Evolutionary conservation across 1,140 invertebrate species (phyloP).

Genomic region (Drosophila eugracilis): DNA sequence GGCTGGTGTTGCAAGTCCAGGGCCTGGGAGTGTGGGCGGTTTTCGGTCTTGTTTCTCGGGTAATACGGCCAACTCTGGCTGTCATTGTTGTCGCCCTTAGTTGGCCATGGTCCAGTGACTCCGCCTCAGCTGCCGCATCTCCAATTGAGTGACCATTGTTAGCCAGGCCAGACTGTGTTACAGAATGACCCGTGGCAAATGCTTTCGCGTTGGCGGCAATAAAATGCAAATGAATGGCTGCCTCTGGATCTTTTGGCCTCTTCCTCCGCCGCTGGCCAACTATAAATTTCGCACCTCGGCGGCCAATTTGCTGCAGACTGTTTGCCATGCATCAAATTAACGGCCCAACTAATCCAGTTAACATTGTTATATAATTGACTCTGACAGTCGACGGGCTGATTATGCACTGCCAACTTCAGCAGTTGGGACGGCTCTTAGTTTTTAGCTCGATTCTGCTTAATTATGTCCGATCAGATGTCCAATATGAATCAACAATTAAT

Average conservation of each 20-base stretch:
- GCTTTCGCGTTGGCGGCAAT: constrained; percentile 56
- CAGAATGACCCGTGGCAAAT: constrained; percentile 83
- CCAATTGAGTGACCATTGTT: constrained; percentile 79
- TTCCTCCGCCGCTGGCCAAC: constrained; percentile 8
- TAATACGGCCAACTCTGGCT: constrained; percentile 31
- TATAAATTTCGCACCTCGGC: constrained; percentile 70
- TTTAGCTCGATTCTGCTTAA: constrained; percentile 57
- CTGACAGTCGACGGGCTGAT: constrained; percentile 51
- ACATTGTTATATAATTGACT: constrained; percentile 73
- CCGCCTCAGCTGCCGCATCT: constrained; percentile 29
- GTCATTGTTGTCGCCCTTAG: constrained; percentile 79
- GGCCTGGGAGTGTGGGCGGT: constrained; percentile 19
- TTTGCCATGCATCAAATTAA: constrained; percentile 74
- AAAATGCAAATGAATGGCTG: constrained; percentile 80
- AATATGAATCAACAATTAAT: constrained; percentile 71
- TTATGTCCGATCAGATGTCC: constrained; percentile 49
- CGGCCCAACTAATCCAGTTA: constrained; percentile 74
- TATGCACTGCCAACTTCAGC: constrained; percentile 10
- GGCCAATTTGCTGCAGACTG: constrained; percentile 65
- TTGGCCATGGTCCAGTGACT: constrained; percentile 69
- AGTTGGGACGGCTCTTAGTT: constrained; percentile 33
- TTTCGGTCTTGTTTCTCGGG: constrained; percentile 21
- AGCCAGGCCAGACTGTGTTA: constrained; percentile 68
- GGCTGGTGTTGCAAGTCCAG: constrained; percentile 67
- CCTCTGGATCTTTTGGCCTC: constrained; percentile 11